phyloP scores from a whole-genome alignment of 2,797 vertebrate genomes.

The Lates japonicus region DNA sequence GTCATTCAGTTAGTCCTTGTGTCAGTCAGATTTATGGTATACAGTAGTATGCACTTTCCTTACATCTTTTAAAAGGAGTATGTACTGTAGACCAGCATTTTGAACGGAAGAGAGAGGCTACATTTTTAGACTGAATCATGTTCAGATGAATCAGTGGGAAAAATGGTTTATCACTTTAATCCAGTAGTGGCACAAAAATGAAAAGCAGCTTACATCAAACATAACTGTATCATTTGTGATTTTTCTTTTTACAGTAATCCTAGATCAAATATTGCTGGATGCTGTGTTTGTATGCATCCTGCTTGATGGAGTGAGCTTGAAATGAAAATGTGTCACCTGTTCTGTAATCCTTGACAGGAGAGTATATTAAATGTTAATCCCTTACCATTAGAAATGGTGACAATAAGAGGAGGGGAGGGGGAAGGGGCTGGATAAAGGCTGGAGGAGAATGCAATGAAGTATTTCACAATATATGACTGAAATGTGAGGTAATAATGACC shows the following conservation, averaged over 20 bases:
- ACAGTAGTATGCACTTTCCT: conserved; percentile 20
- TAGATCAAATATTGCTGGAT: conserved; percentile 64
- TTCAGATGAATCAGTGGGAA: conserved; percentile 38
- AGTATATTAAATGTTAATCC: conserved; percentile 82
- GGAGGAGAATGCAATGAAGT: conserved; percentile 30
- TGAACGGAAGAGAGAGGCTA: neutral
- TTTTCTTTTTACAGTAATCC: conserved; percentile 70
- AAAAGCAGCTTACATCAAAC: conserved; percentile 74
- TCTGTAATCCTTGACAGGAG: conserved; percentile 73
- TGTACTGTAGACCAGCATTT: neutral
- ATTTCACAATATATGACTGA: conserved; percentile 33
- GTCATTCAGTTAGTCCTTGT: conserved; percentile 51
- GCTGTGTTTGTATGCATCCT: conserved; percentile 41
- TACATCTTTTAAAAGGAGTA: conserved; percentile 1
- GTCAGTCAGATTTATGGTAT: conserved; percentile 39
- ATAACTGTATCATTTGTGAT: conserved; percentile 70
- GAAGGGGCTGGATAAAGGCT: conserved; percentile 14
- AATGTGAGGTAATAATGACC: conserved; percentile 45
- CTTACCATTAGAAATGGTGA: conserved; percentile 68
- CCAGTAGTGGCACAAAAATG: conserved; percentile 57
- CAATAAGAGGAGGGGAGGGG: conserved; percentile 30
- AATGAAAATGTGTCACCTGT: conserved; percentile 81
- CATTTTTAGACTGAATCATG: conserved; percentile 42
- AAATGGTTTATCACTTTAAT: conserved; percentile 68
- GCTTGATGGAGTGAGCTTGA: conserved; percentile 51